These are phyloP conservation scores for Neoniphon sammara DNA, from an alignment of 2,797 vertebrate genomes.

Conservation along the genomic window DNA sequence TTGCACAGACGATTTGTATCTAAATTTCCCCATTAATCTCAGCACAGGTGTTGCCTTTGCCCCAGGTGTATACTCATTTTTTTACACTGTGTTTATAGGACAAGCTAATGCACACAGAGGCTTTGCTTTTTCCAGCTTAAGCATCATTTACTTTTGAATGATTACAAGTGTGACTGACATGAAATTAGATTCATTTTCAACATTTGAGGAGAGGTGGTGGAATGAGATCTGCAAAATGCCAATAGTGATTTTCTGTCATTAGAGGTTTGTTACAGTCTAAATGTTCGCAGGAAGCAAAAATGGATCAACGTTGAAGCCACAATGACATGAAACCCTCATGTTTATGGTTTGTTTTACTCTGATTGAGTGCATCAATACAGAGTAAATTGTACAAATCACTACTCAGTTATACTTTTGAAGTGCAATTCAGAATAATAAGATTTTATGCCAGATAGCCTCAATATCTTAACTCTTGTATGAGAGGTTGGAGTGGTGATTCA, in stretches of 20 bases:
- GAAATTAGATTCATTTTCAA: conserved; percentile 33
- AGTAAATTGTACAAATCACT: conserved; percentile 28
- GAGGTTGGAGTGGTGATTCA: neutral
- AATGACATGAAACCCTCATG: conserved; percentile 32
- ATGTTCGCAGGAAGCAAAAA: neutral
- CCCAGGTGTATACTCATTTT: conserved; percentile 6
- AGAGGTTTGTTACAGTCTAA: conserved; percentile 42
- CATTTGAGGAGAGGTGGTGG: conserved; percentile 21
- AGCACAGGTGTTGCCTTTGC: conserved; percentile 17
- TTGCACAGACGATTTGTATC: conserved; percentile 12
- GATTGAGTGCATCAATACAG: conserved; percentile 44
- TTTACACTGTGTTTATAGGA: conserved; percentile 4
- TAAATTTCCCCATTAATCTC: conserved; percentile 28
- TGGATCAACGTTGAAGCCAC: conserved; percentile 28
- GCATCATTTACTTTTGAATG: conserved; percentile 7
- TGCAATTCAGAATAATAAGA: neutral
- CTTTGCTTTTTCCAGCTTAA: conserved; percentile 4
- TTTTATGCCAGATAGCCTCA: neutral
- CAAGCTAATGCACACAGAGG: neutral
- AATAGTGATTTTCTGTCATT: conserved; percentile 66
- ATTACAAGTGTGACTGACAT: conserved; percentile 36
- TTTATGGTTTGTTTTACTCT: conserved; percentile 14
- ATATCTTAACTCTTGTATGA: neutral
- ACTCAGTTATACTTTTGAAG: neutral
- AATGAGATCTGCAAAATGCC: conserved; percentile 55